Base-by-base conservation (phyloP, 30 jellyfish, hydroid and myxozoan species). In the Cassiopea andromeda region DNA sequence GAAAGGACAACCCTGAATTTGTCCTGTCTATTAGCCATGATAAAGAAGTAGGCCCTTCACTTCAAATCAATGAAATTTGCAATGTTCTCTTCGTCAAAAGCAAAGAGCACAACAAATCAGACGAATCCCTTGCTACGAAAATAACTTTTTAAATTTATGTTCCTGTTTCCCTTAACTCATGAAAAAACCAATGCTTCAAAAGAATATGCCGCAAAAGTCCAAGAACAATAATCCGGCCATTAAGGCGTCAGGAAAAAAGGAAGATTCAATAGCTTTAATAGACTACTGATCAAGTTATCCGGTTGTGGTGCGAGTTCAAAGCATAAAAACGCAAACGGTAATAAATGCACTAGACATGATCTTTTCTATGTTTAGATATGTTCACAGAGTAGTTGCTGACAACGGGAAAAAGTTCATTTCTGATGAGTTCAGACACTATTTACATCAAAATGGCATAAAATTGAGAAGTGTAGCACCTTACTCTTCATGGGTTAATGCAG, bases 221-320 rank as follows among this genome's bases (percentile, higher is more conserved):
- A 27, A 27, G 38, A 27, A 27, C 38, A 27, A 27, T 27, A 27
- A 27, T 27, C 38, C 38, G 38, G 38, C 38, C 38, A 27, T 27
- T 27, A 27, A 27, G 38, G 38, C 38, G 38, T 27, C 38, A 27
- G 38, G 38, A 27, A 27, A 27, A 27, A 69, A 47, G 1, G 85
- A 78, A 6, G 58, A 84, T 64, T 48, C 44, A 50, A 49, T 84
- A 73, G 92, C 86, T 44, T 80, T 72, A 82, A 73, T 84, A 73
- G 86, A 84, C 48, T 84, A 54, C 86, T 48, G 85, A 60, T 71
- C 86, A 72, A 27, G 92, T 57, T 84, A 75, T 71, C 94, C 94
- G 27, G 94, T 60, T 19, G 94, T 74, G 15, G 89, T 48, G 46
- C 85, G 66, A 48, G 92, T 73, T 19, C 54, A 64, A 54, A 50